Conservation (phyloP, 2,797 vertebrate species). For the Hyperoplus lanceolatus region DNA sequence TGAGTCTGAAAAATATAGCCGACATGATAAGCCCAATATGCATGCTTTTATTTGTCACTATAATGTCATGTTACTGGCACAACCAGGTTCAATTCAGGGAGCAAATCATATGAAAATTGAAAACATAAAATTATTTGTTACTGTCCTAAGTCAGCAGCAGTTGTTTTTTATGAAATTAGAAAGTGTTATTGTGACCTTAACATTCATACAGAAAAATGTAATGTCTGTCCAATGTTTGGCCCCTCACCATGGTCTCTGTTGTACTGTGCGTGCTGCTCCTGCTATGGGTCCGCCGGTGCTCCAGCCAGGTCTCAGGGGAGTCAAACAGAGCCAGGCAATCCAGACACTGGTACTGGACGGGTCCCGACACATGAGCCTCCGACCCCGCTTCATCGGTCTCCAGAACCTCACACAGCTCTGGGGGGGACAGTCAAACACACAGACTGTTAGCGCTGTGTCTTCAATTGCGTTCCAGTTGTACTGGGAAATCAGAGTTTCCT, state of each 20-base stretch:
- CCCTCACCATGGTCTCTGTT: conserved; percentile 73
- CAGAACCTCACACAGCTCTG: conserved; percentile 83
- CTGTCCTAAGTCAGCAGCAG: background rate
- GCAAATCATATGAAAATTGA: background rate
- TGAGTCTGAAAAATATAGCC: background rate
- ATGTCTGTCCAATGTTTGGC: background rate
- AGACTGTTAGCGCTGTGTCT: background rate
- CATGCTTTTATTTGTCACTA: background rate
- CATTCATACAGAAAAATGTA: background rate
- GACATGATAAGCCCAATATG: background rate
- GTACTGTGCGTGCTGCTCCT: conserved; percentile 86
- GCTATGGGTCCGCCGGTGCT: conserved; percentile 89
- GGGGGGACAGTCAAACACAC: conserved; percentile 6
- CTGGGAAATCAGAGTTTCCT: no score
- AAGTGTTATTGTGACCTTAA: background rate
- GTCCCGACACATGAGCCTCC: conserved; percentile 64
- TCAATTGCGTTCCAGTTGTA: no score
- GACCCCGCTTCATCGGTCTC: conserved; percentile 71
- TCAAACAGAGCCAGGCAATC: conserved; percentile 92
- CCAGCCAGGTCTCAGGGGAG: conserved; percentile 91
- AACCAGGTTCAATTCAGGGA: conserved; percentile 2
- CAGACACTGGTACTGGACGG: conserved; percentile 93
- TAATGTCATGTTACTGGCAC: background rate
- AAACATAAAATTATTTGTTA: background rate
- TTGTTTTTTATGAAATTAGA: background rate